phyloP scores from a whole-genome alignment of 2,113 vertebrate species.

The Lycaon pictus region DNA sequence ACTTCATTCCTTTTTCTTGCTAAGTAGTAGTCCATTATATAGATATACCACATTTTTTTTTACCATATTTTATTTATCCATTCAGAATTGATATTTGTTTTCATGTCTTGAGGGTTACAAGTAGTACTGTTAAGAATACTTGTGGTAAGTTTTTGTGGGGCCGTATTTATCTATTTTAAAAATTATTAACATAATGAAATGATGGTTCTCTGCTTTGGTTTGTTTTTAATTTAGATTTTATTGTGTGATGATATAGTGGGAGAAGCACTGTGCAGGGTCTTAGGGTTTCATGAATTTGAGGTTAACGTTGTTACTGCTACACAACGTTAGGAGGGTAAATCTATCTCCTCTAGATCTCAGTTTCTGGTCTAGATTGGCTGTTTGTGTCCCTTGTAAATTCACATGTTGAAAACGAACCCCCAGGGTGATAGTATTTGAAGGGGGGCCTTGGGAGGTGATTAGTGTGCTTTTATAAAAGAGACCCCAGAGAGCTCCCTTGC shows the following conservation, averaged over 20 bases:
- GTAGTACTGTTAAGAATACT: not conserved
- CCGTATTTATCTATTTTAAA: not conserved
- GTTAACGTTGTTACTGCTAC: not conserved
- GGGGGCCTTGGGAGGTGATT: not conserved
- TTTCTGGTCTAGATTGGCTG: not conserved
- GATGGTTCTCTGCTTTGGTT: not conserved
- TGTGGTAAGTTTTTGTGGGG: not conserved
- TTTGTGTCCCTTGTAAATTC: not conserved
- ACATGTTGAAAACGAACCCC: not conserved
- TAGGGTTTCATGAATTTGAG: not conserved
- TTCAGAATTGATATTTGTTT: conserved; percentile 13
- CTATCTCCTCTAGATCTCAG: not conserved
- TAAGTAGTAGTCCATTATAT: not conserved
- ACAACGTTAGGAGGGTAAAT: not conserved
- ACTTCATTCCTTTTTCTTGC: conserved; percentile 9
- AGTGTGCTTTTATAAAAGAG: not conserved
- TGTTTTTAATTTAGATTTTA: conserved; percentile 7
- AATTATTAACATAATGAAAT: not conserved
- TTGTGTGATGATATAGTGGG: not conserved
- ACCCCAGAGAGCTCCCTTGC: not conserved
- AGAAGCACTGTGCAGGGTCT: not conserved
- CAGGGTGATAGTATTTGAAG: not conserved
- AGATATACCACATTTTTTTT: not conserved
- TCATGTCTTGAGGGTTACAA: not conserved
- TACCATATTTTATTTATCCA: not conserved